Conservation (phyloP, 2,797 vertebrate genomes). For the Mus spretus region DNA sequence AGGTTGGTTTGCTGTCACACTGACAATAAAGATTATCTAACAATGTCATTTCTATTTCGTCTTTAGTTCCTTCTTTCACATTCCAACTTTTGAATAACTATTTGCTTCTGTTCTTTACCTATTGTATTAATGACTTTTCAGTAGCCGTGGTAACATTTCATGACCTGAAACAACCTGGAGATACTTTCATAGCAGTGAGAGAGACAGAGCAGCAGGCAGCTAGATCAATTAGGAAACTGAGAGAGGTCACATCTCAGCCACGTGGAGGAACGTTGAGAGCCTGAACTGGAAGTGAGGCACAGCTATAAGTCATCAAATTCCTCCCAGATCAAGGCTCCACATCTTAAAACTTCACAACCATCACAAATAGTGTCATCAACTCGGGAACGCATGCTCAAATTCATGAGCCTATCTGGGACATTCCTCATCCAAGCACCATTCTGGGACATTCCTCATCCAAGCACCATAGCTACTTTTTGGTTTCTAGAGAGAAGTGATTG, state of each 20-base stretch:
- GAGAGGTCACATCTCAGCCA: neutral
- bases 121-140: too few species aligned
- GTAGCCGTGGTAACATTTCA: neutral
- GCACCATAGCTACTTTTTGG: neutral
- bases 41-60: neutral
- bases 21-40: neutral
- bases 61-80: too few species aligned
- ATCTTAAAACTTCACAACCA: neutral
- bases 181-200: neutral
- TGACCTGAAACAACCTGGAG: too few species aligned
- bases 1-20: neutral
- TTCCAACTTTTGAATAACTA: constrained; percentile 22
- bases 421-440: neutral
- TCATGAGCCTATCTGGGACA: too few species aligned
- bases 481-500: neutral
- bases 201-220: neutral
- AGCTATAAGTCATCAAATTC: neutral
- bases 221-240: neutral
- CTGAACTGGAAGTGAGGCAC: neutral
- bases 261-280: neutral
- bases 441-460: neutral
- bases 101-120: constrained; percentile 14
- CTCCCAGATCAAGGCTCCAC: neutral
- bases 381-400: too few species aligned
- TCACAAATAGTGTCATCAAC: neutral